Evolutionary conservation across 1,140 invertebrate species (phyloP), one percentile per base, ranked within the genome.

Genomic region (Callitettix versicolor): DNA sequence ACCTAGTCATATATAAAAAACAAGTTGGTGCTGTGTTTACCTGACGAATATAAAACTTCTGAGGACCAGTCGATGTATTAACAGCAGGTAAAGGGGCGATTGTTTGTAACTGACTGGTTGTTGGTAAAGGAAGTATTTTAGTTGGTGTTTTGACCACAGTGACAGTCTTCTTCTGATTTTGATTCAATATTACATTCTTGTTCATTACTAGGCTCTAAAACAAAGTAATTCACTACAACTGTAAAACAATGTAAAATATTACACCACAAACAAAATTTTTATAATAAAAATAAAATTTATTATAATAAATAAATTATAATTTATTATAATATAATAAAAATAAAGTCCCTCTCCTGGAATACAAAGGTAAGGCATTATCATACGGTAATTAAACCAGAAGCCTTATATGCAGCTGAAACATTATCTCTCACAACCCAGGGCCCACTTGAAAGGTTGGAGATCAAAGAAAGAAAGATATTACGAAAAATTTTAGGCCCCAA

Each of bases 71-170:
- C 3, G 26, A 30, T 30, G 26, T 30, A 62, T 80, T 80, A 1
- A 71, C 62, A 11, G 66, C 56, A 57, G 67, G 65, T 49, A 72
- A 69, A 47, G 59, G 34, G 4, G 48, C 38, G 65, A 63, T 60
- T 73, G 75, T 59, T 68, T 71, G 58, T 51, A 36, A 36, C 53
- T 55, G 54, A 26, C 53, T 30, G 20, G 64, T 65, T 64, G 72
- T 62, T 54, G 82, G 80, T 24, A 84, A 81, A 38, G 85, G 81
- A 42, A 84, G 70, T 60, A 86, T 79, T 70, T 84, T 84, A 17
- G 81, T 75, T 3, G 80, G 79, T n/a, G 79, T 77, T 40, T 61
- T 62, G 21, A 62, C 38, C 26, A 62, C 55, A 9, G 58, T 59
- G 17, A 59, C 55, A 15, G 55, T 58, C 15, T 62, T 62, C 49